Base-by-base conservation (phyloP, 2,888 invertebrate genomes). In the Acrocyrtus sp. region DNA sequence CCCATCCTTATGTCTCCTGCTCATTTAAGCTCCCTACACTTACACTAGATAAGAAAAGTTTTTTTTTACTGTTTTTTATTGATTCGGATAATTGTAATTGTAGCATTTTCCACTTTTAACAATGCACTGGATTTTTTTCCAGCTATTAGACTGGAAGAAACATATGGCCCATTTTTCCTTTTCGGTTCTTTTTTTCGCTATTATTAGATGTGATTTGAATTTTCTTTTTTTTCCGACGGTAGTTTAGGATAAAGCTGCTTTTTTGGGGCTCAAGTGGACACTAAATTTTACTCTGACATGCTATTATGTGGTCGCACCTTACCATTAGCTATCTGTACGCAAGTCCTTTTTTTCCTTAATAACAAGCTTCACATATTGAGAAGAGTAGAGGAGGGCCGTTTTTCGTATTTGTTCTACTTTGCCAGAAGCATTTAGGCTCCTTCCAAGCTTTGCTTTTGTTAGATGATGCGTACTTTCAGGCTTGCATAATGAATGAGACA, bases 401-500 rank as follows among this genome's bases (percentile, higher is more conserved):
- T 34, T 34, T 34, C 34, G 5, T 34, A 8, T 12, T 34, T 12
- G 6, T 34, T 34, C 34, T 34, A 8, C 34, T 34, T 12, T 34
- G 6, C 12, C 34, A 8, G 6, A 34, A 34, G 34, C 5, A 12
- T n/a, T n/a, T n/a, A n/a, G n/a, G n/a, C n/a, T n/a, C n/a, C n/a
- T n/a, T n/a, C n/a, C n/a, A 34, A 34, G 34, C 34, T 34, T 12
- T 34, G 34, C 34, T 34, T 34, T 34, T 34, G 12, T 34, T 34
- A 34, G 6, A 12, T 34, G 12, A 8, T 34, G n/a, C n/a, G n/a
- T 34, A 5, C 34, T 34, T 34, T 34, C 34, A 5, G 5, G 29
- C 19, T 6, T 56, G 24, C 65, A 65, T 65, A 65, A 65, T 65
- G 48, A 65, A 65, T 56, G 65, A 19, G 54, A 65, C 63, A 53